Base-by-base conservation (phyloP, 2,888 invertebrate genomes). In the Trilocha varians region DNA sequence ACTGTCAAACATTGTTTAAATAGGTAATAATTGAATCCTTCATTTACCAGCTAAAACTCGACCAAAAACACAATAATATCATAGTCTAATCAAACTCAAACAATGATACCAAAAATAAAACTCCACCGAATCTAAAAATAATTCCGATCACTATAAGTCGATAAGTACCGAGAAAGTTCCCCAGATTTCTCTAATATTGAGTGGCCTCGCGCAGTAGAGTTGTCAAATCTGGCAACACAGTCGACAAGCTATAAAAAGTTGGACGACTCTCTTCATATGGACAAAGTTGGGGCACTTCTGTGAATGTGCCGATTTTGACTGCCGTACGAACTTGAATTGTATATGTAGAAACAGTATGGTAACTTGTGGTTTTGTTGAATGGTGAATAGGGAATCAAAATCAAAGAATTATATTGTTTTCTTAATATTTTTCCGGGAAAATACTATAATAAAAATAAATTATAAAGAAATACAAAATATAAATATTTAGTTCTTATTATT, bases 271-370 rank as follows among this genome's bases (percentile, higher is more conserved):
- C 54, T 72, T 71, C 73, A 70, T 75, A 73, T 71, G 71, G 69
- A 60, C 58, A 66, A 74, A 78, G 74, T 78, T 77, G 59, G 55
- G 64, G 71, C 76, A 76, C 76, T 79, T 78, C 70, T 68, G 68
- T 59, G 66, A 78, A 78, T 75, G 75, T 65, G 70, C 62, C 72
- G 71, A 69, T 72, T 68, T 65, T 72, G 59, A 70, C 75, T 71
- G 73, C 62, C 16, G 39, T 15, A 32, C 39, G 34, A 38, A 46
- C 51, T 57, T 49, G 13, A 18, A 17, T n/a, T 13, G 13, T 38
- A 38, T 25, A 34, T 18, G n/a, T 9, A 41, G 3, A 3, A 11
- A 13, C 18, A 32, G 38, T 32, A 17, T 25, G 13, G 13, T 16
- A 16, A 16, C 15, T 16, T 2, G n/a, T n/a, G n/a, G n/a, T n/a